Base-by-base conservation (phyloP, 1,140 invertebrate genomes). In the Cecropterus lyciades region DNA sequence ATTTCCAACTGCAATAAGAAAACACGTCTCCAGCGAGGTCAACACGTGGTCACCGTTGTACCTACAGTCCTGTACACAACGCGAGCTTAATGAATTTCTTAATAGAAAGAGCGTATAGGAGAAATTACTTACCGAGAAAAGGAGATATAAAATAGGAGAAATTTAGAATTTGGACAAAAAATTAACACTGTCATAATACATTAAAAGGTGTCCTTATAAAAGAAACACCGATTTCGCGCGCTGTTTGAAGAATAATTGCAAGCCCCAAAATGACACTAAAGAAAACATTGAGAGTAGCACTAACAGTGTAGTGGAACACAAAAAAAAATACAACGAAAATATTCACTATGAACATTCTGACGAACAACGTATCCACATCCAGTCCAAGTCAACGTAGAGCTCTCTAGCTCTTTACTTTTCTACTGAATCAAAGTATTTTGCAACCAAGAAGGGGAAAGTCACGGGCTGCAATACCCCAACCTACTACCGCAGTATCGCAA, bases 401-500 rank as follows among this genome's bases (percentile, higher is more conserved):
- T 40, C 46, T 62, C 46, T 49, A 62, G 57, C 57, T 49, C 57
- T 40, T 62, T 49, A 37, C 46, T 49, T 51, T 62, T 62, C 45
- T 49, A 62, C 57, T 62, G 57, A 62, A 49, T 62, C 59, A 62
- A 62, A 62, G 27, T 51, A 62, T 62, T 62, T 62, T 62, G 59
- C 30, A 20, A 51, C 59, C 46, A 11, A 15, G 16, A 46, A 49
- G 46, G 59, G 59, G 45, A 62, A 37, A 33, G 15, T 49, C 15
- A 49, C 46, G 27, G 48, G 30, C 57, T 60, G 57, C 57, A 60
- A 60, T 60, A 60, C 57, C 45, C 57, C 57, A 48, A 60, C 57
- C 57, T 60, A 60, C 57, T 60, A 60, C 57, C 57, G 57, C 57
- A 60, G 57, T 60, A 60, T 60, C 57, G 57, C 57, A 60, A 48